A percentile compares a stretch with the other conserved stretches of the same genome.
These are phyloP conservation scores for Agrotis exclamationis DNA, from an alignment of 2,888 invertebrate genomes.

Conservation along the genomic window DNA sequence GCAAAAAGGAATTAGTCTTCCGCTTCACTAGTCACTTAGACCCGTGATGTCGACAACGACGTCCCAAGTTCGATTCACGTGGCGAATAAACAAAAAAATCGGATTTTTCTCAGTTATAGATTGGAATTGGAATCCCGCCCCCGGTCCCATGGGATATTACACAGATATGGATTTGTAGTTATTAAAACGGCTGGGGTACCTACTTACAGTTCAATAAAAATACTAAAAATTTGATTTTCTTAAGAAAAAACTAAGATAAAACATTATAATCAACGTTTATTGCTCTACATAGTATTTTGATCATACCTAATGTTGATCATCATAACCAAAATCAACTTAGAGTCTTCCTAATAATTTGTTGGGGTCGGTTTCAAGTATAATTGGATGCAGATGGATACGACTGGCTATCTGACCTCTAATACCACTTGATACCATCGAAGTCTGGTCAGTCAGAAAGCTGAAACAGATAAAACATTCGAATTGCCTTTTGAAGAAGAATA, in stretches of 20 bases:
- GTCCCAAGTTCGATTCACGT: slow-evolving; percentile 34
- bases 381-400: not conserved
- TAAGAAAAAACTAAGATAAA: too few species aligned
- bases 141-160: slow-evolving; percentile 26
- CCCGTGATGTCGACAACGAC: not conserved
- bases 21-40: slow-evolving; percentile 5
- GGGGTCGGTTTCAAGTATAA: not conserved
- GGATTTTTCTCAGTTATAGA: slow-evolving; percentile 57
- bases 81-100: slow-evolving; percentile 54
- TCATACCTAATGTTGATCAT: not conserved
- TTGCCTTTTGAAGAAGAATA: too few species aligned
- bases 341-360: not conserved
- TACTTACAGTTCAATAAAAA: not conserved
- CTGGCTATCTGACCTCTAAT: not conserved
- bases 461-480: not conserved
- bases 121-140: slow-evolving; percentile 43
- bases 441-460: too few species aligned
- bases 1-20: slow-evolving; percentile 24
- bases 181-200: not conserved
- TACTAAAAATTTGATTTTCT: too few species aligned
- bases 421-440: not conserved
- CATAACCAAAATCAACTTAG: not conserved
- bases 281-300: not conserved
- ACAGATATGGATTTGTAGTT: slow-evolving; percentile 1
- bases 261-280: not conserved